These are phyloP conservation scores for Brachyopa scutellaris DNA, from an alignment of 2,888 invertebrate species.

Conservation along the genomic window DNA sequence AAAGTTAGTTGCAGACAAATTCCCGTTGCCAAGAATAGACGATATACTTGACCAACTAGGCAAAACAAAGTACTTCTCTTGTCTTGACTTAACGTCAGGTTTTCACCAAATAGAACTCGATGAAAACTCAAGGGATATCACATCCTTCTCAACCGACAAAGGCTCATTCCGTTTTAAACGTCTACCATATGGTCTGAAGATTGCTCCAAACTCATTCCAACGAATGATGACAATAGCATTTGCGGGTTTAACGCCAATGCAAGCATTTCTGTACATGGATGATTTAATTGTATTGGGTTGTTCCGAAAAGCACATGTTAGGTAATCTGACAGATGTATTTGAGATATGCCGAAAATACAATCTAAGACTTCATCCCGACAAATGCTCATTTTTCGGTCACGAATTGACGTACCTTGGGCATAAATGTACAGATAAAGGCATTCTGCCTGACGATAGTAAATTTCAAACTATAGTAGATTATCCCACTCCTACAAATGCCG, in stretches of 20 bases:
- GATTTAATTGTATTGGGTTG: conserved; percentile 73
- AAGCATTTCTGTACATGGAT: conserved; percentile 73
- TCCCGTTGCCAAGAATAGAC: conserved; percentile 40
- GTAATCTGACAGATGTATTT: conserved; percentile 23
- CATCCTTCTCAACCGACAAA: conserved; percentile 24
- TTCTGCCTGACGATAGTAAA: too few relatives aligned
- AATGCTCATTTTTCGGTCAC: conserved; percentile 61
- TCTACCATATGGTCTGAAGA: too few relatives aligned
- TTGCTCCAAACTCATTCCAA: too few relatives aligned
- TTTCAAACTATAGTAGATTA: conserved; percentile 23
- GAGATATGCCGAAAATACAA: too few relatives aligned
- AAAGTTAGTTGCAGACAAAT: conserved; percentile 27
- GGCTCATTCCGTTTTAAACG: conserved; percentile 72
- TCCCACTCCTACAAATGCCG: conserved; percentile 16
- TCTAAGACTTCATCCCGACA: conserved; percentile 55
- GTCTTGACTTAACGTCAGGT: conserved; percentile 19
- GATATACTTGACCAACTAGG: conserved; percentile 21
- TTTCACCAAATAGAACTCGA: conserved; percentile 7
- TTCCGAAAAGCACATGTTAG: conserved; percentile 46
- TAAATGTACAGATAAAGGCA: too few relatives aligned
- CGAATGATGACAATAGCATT: conserved; percentile 73
- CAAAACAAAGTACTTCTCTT: conserved; percentile 3
- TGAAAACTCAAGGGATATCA: conserved; percentile 14
- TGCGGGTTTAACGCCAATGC: conserved; percentile 59
- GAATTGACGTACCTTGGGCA: too few relatives aligned